Base-by-base conservation (phyloP, 2,888 invertebrate species). In the Hirtodrosophila cameraria region DNA sequence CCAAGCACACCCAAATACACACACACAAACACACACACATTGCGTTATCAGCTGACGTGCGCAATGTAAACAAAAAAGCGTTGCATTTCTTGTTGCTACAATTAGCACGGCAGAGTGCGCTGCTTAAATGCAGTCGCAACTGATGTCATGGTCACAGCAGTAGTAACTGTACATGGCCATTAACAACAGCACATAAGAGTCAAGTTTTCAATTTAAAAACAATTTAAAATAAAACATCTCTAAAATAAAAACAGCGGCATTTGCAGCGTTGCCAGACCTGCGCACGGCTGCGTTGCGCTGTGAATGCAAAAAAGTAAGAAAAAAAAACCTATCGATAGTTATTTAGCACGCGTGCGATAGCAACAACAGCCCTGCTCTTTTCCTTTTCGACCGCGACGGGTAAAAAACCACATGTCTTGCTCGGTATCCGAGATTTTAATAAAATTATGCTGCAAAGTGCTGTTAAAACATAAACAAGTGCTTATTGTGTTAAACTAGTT, bases 361-460 rank as follows among this genome's bases (percentile, higher is more conserved):
- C 43, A 41, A 35, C 13, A 67, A 54, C 57, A 48, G 35, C 58
- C 53, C 64, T 63, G 74, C 88, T 87, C 90, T 90, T 89, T 89
- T 89, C 93, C 93, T 93, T 93, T 93, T 93, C 92, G 92, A 93
- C 92, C 93, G 93, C 88, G 93, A 93, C 93, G 93, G 93, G 93
- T 93, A 93, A 92, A 92, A 93, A 90, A 93, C 93, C 93, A 93
- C 93, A 93, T 93, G 93, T 93, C 92, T 92, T 77, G 82, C 79
- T 87, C 83, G 86, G 80, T 84, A 69, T 79, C 75, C 85, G 86
- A 88, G 86, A 87, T 86, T 85, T 88, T 82, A 45, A n/a, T 64
- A 48, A 75, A 78, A 73, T 75, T 61, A 89, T 89, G 88, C 83
- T 88, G 76, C 78, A 88, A 84, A 88, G 84, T 87, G 82, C 80